Evolutionary conservation across 2,113 vertebrate genomes (phyloP), one percentile per base, ranked within the genome.

Genomic region (Falcunculus frontatus): DNA sequence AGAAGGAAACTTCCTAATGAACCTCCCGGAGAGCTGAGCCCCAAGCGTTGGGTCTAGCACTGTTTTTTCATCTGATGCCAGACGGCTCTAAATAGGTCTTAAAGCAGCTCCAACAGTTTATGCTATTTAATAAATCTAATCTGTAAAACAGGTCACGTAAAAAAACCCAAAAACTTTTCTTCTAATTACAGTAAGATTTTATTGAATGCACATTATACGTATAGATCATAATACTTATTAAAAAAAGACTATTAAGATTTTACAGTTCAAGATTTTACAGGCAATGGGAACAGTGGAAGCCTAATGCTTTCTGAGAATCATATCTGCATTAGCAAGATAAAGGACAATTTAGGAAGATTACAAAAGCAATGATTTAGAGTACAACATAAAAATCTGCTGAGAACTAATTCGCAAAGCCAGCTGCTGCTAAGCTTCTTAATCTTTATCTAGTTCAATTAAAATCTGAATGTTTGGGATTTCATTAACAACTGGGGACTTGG

Each of bases 401-500:
- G 98, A 95, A 97, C 98, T 96, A 94, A 97, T 97, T 97, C 89
- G 93, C 94, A 95, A 94, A 98, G 97, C 98, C 98, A 98, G 98
- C 97, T 98, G 97, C 97, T 95, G 95, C 96, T 98, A 98, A 98
- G 97, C 98, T 96, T 97, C 98, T 98, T 98, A 98, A 98, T 98
- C 98, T 98, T 98, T 98, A 98, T 98, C 98, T 98, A 96, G 97
- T 98, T 98, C 98, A 98, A 98, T 98, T 98, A 98, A 98, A 98
- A 98, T 97, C 98, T 95, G 97, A 98, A 97, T 97, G 98, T 98
- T 98, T 97, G 97, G 98, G 98, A 98, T 98, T 98, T 98, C 97
- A 98, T 98, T 98, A 98, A 97, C 98, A 97, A 97, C 97, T 90
- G 50, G 97, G 97, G 98, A 98, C 91, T 97, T 97, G 96, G 94